phyloP scores from a whole-genome alignment of 2,797 vertebrate genomes.

The Chromis chromis region DNA sequence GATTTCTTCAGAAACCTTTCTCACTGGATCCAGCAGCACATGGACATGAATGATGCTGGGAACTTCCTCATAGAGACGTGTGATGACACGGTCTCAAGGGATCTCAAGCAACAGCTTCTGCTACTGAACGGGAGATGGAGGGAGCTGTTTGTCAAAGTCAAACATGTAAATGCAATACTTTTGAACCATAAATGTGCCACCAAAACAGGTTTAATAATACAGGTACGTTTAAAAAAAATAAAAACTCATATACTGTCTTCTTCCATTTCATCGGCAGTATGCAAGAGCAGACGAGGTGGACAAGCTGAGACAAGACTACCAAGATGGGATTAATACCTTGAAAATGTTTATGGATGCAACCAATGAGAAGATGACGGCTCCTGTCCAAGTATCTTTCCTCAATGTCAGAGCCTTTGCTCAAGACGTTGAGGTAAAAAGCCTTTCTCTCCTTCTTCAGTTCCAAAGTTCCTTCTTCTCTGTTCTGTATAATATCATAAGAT shows the following conservation, averaged over 20 bases:
- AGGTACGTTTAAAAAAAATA: too few relatives aligned
- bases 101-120: constrained; percentile 96
- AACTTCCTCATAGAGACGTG: constrained; percentile 99
- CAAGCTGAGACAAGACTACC: constrained; percentile 92
- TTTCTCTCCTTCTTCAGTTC: neutral
- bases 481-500: neutral
- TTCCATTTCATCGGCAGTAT: constrained; percentile 83
- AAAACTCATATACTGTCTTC: neutral
- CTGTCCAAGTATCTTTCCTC: constrained; percentile 92
- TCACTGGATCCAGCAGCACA: constrained; percentile 97
- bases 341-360: constrained; percentile 91
- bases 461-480: neutral
- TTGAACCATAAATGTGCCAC: neutral
- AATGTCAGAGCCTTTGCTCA: constrained; percentile 93
- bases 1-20: constrained; percentile 96
- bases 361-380: constrained; percentile 88
- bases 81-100: constrained; percentile 94
- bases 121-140: constrained; percentile 97
- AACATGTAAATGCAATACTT: constrained; percentile 86
- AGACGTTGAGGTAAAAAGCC: constrained; percentile 89
- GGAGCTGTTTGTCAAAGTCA: constrained; percentile 97
- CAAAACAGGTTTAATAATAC: neutral
- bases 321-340: constrained; percentile 87
- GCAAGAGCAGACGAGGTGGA: constrained; percentile 95
- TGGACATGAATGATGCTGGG: constrained; percentile 97